Evolutionary conservation across 2,113 vertebrate species (phyloP).

Genomic region (Ptychochromis oligacanthus): DNA sequence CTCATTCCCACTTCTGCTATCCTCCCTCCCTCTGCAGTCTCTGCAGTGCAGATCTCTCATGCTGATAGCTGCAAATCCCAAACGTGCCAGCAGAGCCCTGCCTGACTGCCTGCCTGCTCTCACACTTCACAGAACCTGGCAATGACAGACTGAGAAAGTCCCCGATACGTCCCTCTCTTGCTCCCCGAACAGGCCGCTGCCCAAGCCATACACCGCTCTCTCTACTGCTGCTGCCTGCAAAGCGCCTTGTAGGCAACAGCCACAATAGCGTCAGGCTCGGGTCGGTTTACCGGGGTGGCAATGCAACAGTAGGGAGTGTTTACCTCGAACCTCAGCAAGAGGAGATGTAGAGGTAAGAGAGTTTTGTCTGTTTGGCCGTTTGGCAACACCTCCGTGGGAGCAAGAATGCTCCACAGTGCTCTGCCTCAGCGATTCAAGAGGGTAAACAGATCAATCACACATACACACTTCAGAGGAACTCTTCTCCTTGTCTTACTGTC

Average conservation of each 20-base stretch:
- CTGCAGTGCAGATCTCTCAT: slow-evolving; percentile 82
- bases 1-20: slow-evolving; percentile 31
- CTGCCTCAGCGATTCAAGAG: slow-evolving; percentile 54
- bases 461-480: slow-evolving; percentile 56
- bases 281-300: slow-evolving; percentile 1
- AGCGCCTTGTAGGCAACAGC: neutral
- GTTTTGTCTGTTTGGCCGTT: slow-evolving; percentile 36
- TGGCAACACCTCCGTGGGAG: slow-evolving; percentile 45
- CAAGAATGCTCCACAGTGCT: slow-evolving; percentile 29
- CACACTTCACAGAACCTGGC: slow-evolving; percentile 52
- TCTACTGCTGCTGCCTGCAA: neutral
- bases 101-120: slow-evolving; percentile 47
- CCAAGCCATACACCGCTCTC: slow-evolving; percentile 2
- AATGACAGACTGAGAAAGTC: slow-evolving; percentile 33
- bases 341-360: slow-evolving; percentile 22
- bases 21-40: slow-evolving; percentile 56
- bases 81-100: slow-evolving; percentile 65
- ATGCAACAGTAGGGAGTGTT: neutral
- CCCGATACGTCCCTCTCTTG: neutral
- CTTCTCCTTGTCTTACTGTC: slow-evolving; percentile 51
- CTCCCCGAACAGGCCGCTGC: slow-evolving; percentile 23
- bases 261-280: neutral
- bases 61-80: slow-evolving; percentile 76
- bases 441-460: slow-evolving; percentile 76
- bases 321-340: neutral